Conservation (phyloP, 2,888 invertebrate genomes). For the Melieria omissa region DNA sequence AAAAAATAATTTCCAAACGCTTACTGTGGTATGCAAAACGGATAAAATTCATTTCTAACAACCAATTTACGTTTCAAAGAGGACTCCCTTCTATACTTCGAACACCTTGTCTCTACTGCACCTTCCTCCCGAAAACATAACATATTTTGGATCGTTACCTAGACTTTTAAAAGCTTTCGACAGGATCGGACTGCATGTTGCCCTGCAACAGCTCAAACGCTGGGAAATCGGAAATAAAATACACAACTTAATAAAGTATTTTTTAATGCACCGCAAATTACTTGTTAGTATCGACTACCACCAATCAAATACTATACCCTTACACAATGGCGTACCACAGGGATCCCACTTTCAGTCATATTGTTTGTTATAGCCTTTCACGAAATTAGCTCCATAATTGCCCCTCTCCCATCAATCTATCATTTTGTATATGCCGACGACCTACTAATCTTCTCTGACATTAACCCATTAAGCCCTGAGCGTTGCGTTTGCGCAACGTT, state of each 20-base stretch:
- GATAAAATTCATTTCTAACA: not conserved
- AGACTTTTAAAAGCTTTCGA: not conserved
- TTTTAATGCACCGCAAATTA: not conserved
- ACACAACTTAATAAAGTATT: not conserved
- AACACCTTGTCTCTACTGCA: not conserved
- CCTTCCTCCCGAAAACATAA: too few relatives aligned
- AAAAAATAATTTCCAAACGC: not conserved
- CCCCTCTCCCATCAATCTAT: not conserved
- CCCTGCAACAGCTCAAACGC: not conserved
- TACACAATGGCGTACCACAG: not conserved
- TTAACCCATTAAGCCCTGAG: not conserved
- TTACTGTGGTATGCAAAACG: not conserved
- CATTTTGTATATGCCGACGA: not conserved
- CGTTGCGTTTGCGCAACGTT: too few relatives aligned
- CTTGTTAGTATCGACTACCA: not conserved
- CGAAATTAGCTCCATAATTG: not conserved
- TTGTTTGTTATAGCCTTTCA: not conserved
- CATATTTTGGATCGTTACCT: too few relatives aligned
- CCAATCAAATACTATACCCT: not conserved
- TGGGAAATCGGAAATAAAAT: conserved; percentile 1
- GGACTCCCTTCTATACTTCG: not conserved
- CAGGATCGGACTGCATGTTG: not conserved
- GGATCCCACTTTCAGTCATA: not conserved
- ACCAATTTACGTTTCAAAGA: conserved; percentile 2
- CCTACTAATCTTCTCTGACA: not conserved